Evolutionary conservation across 2,797 vertebrate species (phyloP).

Genomic region (Alexandromys oeconomus): DNA sequence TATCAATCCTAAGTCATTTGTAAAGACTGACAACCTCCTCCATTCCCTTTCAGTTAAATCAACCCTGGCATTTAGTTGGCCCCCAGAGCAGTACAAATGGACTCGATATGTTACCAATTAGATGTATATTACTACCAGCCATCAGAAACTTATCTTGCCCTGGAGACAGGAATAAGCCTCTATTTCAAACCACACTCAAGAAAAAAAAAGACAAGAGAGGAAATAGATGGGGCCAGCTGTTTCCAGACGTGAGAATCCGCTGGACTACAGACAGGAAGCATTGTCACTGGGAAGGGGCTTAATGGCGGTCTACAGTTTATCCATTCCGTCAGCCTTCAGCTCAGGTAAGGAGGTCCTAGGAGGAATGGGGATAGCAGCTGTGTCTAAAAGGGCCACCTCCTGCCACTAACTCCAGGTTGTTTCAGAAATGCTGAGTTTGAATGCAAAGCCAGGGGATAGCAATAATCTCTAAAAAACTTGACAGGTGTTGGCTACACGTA

Average conservation of each 20-base stretch:
- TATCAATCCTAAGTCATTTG: conserved; percentile 35
- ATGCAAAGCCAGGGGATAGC: not conserved
- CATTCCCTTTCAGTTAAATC: conserved; percentile 27
- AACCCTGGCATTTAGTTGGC: not conserved
- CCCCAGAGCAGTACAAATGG: conserved; percentile 14
- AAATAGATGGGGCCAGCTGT: not conserved
- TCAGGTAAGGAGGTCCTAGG: not conserved
- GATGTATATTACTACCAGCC: conserved; percentile 23
- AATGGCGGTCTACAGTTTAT: not conserved
- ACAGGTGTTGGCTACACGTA: not conserved
- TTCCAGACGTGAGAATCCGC: not conserved
- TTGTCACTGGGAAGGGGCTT: not conserved
- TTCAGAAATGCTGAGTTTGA: not conserved
- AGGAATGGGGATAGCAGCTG: not conserved
- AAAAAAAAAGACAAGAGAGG: not conserved
- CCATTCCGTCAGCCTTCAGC: not conserved
- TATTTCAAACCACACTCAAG: conserved; percentile 47
- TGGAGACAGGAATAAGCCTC: conserved; percentile 7
- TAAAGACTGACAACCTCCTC: not conserved
- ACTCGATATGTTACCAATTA: not conserved
- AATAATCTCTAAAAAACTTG: not conserved
- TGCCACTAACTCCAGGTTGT: not conserved
- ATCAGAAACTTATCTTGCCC: not conserved
- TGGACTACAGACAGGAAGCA: not conserved
- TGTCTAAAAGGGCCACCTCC: accelerated